Conservation (phyloP, 1,140 invertebrate species). For the Pseudobourletiella spinata region DNA sequence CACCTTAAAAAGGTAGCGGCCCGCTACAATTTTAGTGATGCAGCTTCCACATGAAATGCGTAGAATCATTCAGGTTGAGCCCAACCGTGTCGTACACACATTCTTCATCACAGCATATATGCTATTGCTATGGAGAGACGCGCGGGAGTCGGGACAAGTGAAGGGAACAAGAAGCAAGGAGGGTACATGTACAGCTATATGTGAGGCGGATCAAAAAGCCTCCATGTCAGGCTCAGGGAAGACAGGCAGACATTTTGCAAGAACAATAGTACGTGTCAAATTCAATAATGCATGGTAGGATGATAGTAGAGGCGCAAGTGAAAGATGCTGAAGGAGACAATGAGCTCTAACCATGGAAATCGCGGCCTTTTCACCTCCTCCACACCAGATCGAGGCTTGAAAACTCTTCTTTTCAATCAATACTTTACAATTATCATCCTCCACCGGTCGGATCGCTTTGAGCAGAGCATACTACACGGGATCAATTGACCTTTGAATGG, state of each 20-base stretch:
- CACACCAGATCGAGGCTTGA: conserved; percentile 1
- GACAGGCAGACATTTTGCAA: conserved; percentile 10
- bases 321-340: conserved; percentile 1
- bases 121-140: too few relatives aligned
- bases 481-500: conserved; percentile 10
- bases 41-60: too few relatives aligned
- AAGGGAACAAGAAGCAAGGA: background rate
- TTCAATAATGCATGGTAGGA: conserved; percentile 15
- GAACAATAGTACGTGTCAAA: conserved; percentile 19
- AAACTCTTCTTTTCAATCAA: conserved; percentile 6
- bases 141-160: too few relatives aligned
- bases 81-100: too few relatives aligned
- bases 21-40: too few relatives aligned
- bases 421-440: conserved; percentile 10
- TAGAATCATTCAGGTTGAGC: too few relatives aligned
- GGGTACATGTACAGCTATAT: background rate
- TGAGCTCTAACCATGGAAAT: background rate
- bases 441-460: background rate
- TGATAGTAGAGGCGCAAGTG: conserved; percentile 6
- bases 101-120: too few relatives aligned
- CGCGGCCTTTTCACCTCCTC: conserved; percentile 3
- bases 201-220: too few relatives aligned
- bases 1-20: too few relatives aligned
- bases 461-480: background rate
- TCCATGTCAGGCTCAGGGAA: conserved; percentile 3